Evolutionary conservation across 2,888 invertebrate genomes (phyloP), one percentile per base, ranked within the genome.

Genomic region (Coremacera marginata): DNA sequence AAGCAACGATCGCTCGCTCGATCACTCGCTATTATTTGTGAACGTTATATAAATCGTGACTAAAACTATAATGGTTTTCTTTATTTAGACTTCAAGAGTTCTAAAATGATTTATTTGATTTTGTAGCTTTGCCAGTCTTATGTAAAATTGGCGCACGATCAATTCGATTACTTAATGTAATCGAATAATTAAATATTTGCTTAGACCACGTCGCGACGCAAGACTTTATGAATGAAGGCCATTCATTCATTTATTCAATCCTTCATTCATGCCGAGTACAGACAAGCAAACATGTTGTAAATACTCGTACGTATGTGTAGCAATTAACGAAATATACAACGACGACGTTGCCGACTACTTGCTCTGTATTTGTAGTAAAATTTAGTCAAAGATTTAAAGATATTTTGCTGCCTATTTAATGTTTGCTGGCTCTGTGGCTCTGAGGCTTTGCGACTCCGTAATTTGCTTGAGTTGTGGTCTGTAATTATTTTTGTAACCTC

Each of bases 161-260:
- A 68, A 57, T 75, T 44, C 44, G 57, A 68, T 75, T 75, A 68
- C 68, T 68, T 60, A 68, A 76, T 76, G 76, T 76, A 76, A 76
- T 70, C 76, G 52, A 62, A 51, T 70, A 76, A 76, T 76, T 76
- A 76, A 75, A 70, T 76, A 76, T 76, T 76, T 76, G 52, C 76
- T 63, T 49, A 73, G 49, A 67, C 5, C 14, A 44, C 37, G 8
- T 22, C 37, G 44, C 37, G 49, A 67, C 67, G 19, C 44, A n/a
- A 16, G 63, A n/a, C 22, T 57, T 44, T 22, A 62, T 73, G 73
- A 73, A 62, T 73, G 73, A 52, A 73, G 65, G 51, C 65, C 73
- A 73, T 73, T 73, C 73, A 73, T 60, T 71, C 71, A n/a, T 22
- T 60, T 9, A n/a, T 8, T 60, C 60, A 16, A 44, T n/a, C 31